phyloP scores from a whole-genome alignment of 2,113 vertebrate species.

The Oncorhynchus mykiss region DNA sequence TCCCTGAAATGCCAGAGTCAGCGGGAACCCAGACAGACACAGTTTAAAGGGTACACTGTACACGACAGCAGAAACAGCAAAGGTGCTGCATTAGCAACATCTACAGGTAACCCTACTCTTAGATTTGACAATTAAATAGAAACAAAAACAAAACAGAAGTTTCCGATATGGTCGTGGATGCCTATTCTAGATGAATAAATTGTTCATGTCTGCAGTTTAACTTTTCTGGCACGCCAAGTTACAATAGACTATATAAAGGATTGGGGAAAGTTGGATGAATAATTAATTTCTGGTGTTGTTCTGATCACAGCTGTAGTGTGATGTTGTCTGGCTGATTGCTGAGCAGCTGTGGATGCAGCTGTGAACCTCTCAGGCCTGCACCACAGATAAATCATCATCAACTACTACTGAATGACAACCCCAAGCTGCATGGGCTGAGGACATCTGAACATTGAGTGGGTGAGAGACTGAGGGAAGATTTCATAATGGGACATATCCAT shows the following conservation, averaged over 20 bases:
- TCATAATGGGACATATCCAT: no score
- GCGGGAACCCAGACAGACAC: not conserved
- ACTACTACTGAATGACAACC: conserved; percentile 10
- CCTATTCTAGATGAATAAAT: no score
- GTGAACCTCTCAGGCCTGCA: conserved; percentile 34
- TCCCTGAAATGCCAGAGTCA: conserved; percentile 10
- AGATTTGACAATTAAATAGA: no score
- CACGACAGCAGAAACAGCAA: no score
- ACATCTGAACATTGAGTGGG: not conserved
- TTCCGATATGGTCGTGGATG: no score
- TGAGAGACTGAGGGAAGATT: not conserved
- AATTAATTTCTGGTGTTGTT: conserved; percentile 25
- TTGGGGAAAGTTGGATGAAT: conserved; percentile 7
- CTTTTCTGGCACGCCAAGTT: not conserved
- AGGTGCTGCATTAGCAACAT: not conserved
- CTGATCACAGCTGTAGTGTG: conserved; percentile 61
- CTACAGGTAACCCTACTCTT: not conserved
- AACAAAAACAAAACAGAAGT: no score
- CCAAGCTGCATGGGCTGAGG: not conserved
- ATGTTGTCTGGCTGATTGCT: conserved; percentile 56
- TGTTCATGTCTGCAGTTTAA: no score
- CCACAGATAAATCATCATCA: conserved; percentile 59
- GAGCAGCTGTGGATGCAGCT: conserved; percentile 62
- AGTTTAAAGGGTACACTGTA: not conserved
- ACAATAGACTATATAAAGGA: conserved; percentile 8